Base-by-base conservation (phyloP, 2,888 invertebrate genomes). In the Morinoia aosen region DNA sequence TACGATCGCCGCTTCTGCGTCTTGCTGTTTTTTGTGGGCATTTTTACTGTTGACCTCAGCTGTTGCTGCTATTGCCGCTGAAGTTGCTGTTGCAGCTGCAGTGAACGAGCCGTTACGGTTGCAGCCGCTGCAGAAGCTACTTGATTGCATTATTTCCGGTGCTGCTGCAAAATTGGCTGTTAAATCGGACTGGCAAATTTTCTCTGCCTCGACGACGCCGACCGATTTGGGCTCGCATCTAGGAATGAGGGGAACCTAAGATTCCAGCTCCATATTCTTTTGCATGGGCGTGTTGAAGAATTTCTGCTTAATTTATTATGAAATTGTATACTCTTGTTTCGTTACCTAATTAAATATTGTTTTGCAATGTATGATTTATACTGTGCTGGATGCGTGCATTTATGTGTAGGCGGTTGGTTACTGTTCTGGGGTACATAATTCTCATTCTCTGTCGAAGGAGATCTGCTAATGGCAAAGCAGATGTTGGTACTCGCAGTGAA, bases 111-210 rank as follows among this genome's bases (percentile, higher is more conserved):
- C 25, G 25, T 76, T 76, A 76, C 33, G 76, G 76, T 33, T 16
- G 19, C 14, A 61, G n/a, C 11, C 12, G 88, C 19, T 90, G 48
- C 90, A 48, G 90, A 25, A 57, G 57, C 93, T 57, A 57, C 57
- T 93, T 93, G 57, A 93, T 93, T 93, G 58, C 93, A 57, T 57
- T 33, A 93, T 93, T 93, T 93, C 93, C 90, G 88, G 40, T 93
- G 93, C 58, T 12, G n/a, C 57, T 19, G 90, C 90, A 48, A 40
- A 48, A 90, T 48, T 93, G 48, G 93, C 11, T 19, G 93, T 48
- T 90, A 90, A 90, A 40, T 90, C 90, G 90, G 19, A 14, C 90
- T 33, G 12, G 48, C 14, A 90, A 90, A 90, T 90, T 90, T 48
- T 90, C 90, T 76, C 33, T 25, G 76, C 76, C 33, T 10, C 76